phyloP scores from a whole-genome alignment of 2,888 invertebrate species.

The Lydus trimaculatus region DNA sequence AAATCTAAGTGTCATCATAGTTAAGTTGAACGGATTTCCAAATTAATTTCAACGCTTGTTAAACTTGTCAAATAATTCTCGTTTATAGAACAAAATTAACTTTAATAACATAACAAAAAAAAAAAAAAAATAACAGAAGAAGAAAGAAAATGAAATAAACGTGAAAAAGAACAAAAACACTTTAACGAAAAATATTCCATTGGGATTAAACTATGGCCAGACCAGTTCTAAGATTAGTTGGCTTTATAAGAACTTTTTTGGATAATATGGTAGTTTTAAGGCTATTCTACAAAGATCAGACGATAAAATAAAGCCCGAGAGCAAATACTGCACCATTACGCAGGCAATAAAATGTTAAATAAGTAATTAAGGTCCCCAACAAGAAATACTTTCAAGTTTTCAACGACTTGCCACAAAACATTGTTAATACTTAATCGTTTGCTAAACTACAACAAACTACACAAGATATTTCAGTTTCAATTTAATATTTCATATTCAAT shows the following conservation, averaged over 20 bases:
- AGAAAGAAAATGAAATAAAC: neutral
- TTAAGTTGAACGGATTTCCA: neutral
- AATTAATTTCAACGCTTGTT: neutral
- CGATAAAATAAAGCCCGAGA: constrained; percentile 45
- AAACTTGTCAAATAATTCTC: neutral
- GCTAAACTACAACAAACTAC: neutral
- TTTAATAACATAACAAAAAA: constrained; percentile 7
- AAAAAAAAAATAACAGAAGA: neutral
- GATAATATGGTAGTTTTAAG: constrained; percentile 43
- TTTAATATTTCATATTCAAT: no score
- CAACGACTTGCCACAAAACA: constrained; percentile 41
- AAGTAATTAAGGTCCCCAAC: constrained; percentile 51
- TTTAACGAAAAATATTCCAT: constrained; percentile 40
- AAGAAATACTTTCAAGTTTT: constrained; percentile 50
- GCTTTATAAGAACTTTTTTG: constrained; percentile 41
- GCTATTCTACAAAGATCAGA: constrained; percentile 44
- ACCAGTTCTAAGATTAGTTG: constrained; percentile 43
- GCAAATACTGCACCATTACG: constrained; percentile 47
- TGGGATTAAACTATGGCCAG: constrained; percentile 38
- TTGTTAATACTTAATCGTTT: constrained; percentile 32
- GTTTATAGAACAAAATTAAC: constrained; percentile 34
- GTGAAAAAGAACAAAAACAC: constrained; percentile 37
- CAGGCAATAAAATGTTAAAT: constrained; percentile 56
- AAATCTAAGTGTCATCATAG: neutral
- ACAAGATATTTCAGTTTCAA: neutral